A percentile compares a stretch with the other conserved stretches of the same genome.
Conservation (phyloP, 2,888 invertebrate species). For the Orthosia gracilis region DNA sequence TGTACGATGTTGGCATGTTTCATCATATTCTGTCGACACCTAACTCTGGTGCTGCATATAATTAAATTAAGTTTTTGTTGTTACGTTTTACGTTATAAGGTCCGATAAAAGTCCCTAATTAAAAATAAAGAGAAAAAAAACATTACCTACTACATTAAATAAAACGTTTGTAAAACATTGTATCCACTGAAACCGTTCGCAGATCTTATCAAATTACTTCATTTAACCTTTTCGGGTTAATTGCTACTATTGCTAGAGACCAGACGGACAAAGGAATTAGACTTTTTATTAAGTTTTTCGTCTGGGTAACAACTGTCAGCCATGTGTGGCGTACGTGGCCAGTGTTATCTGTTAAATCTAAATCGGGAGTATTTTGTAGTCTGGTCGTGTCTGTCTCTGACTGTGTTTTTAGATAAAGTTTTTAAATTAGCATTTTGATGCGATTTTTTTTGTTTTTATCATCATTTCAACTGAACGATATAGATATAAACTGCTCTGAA, state of each 20-base stretch:
- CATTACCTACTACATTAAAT: conserved; percentile 17
- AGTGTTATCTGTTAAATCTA: no score
- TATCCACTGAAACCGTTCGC: conserved; percentile 11
- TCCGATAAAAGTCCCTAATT: no score
- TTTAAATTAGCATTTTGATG: no score
- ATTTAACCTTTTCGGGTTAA: conserved; percentile 57
- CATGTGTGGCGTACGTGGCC: background rate
- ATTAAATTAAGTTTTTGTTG: no score
- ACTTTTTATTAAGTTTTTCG: conserved; percentile 6
- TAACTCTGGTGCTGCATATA: no score
- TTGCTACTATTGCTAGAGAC: conserved; percentile 23
- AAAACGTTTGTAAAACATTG: conserved; percentile 33
- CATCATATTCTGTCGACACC: no score
- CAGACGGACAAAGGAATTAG: conserved; percentile 31
- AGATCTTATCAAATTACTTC: conserved; percentile 48
- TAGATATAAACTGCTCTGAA: no score
- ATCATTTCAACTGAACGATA: no score
- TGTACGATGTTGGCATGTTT: no score
- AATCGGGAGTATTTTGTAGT: background rate
- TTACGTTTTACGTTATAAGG: no score
- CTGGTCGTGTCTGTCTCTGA: background rate
- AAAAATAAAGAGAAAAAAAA: no score
- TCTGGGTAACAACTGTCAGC: conserved; percentile 24
- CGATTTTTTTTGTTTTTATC: no score
- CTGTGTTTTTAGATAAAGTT: background rate